A percentile compares a stretch with the other conserved stretches of the same genome.
These are phyloP conservation scores for Notarius lentiginosus DNA, from an alignment of 2,113 vertebrate species.

Conservation along the genomic window DNA sequence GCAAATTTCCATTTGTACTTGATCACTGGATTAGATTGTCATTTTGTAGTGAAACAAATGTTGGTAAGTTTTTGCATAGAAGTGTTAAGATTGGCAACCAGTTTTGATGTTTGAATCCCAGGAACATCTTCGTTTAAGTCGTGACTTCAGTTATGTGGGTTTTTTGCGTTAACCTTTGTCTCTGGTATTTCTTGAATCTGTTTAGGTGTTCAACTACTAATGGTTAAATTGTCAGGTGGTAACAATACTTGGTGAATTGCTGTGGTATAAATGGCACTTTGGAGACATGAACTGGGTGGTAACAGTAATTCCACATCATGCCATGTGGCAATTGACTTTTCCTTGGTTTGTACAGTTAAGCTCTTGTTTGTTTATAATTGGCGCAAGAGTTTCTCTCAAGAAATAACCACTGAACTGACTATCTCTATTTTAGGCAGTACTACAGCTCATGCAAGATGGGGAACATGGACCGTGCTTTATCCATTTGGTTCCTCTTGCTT, in stretches of 20 bases:
- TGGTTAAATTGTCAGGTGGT: not conserved
- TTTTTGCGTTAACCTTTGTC: not conserved
- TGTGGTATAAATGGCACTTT: not conserved
- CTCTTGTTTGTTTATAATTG: too few species aligned
- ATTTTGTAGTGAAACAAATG: not conserved
- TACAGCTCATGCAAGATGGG: conserved; percentile 84
- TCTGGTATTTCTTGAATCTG: not conserved
- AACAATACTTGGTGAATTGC: not conserved
- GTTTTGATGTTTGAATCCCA: not conserved
- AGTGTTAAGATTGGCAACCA: not conserved
- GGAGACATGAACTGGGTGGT: not conserved
- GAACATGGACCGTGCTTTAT: conserved; percentile 91
- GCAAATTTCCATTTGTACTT: not conserved
- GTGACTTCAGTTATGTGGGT: not conserved
- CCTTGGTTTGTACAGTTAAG: too few species aligned
- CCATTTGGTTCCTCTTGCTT: conserved; percentile 90
- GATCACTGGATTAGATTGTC: not conserved
- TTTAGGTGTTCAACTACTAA: not conserved
- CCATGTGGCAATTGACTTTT: not conserved
- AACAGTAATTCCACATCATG: not conserved
- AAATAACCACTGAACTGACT: not conserved
- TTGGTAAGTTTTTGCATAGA: not conserved
- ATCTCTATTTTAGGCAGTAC: conserved; percentile 77
- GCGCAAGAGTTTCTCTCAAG: not conserved
- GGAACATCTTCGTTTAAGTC: not conserved